Evolutionary conservation across 2,888 invertebrate genomes (phyloP), one percentile per base, ranked within the genome.

Genomic region (Hermaeophaga mercurialis): DNA sequence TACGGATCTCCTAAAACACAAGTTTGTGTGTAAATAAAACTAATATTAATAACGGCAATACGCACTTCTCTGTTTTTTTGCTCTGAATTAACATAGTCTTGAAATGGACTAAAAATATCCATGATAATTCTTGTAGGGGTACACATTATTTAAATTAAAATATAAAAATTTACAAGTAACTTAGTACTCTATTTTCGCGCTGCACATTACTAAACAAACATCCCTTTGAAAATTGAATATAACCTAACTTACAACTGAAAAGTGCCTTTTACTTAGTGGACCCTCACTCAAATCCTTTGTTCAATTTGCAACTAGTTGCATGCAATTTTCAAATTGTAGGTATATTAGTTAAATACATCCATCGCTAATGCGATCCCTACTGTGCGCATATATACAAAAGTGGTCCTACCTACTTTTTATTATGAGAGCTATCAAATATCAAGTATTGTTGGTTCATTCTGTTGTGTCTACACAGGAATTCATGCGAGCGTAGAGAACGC

Each of bases 11-110:
- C 88, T 88, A 66, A 60, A 70, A 72, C 65, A 34, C 24, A 48
- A 62, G 45, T 22, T 49, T 31, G 54, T 18, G 52, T 56, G n/a
- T 11, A 57, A 1, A 12, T 7, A 12, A 64, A 33, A 1, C 8
- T 39, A 41, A 14, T 12, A 17, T 46, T 33, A 4, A 5, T 64
- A 48, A 22, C 59, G 26, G 5, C 65, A 59, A 31, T 46, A 56
- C 63, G 68, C 78, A 92, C 94, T 83, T 94, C 94, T 60, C 92
- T 83, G 33, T 86, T 73, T 72, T 89, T 88, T 74, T 93, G 91
- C 70, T 94, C 94, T 9, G 81, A 80, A 67, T 89, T 88, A 24
- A 94, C 80, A 73, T 85, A 84, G 58, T 87, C 85, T 73, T 93
- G 92, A 74, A 91, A 94, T 17, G 86, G 83, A 47, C 84, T 81